Percentiles rank a stretch among this genome's conserved stretches.
Evolutionary conservation across 1,140 invertebrate genomes (phyloP).

Genomic region (Odontomachus brunneus): DNA sequence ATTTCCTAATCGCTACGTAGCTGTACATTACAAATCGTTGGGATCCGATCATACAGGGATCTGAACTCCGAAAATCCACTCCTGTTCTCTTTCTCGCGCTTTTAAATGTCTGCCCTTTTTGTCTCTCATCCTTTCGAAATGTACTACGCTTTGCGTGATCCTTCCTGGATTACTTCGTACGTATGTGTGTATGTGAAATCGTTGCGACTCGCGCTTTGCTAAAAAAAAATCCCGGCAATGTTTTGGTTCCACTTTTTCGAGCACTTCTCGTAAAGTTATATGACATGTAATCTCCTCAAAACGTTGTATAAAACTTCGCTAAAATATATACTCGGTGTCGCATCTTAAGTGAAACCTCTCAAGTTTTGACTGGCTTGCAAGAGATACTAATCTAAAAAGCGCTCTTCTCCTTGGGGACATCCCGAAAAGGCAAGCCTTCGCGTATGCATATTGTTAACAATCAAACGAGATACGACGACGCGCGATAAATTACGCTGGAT

Average conservation of each 20-base stretch:
- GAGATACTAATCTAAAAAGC: not conserved
- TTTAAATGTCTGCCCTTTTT: not conserved
- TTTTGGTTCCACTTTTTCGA: not conserved
- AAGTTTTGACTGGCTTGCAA: conserved; percentile 28
- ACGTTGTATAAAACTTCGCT: conserved; percentile 42
- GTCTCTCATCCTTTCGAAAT: conserved; percentile 40
- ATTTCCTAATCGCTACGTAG: conserved; percentile 66
- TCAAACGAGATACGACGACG: conserved; percentile 52
- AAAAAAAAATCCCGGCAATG: conserved; percentile 10
- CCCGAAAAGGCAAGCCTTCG: conserved; percentile 49
- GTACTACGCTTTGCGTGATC: conserved; percentile 32
- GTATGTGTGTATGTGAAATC: not conserved
- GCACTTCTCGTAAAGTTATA: not conserved
- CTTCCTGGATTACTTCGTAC: not conserved
- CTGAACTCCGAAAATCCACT: not conserved
- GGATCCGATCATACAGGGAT: conserved; percentile 70
- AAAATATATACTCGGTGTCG: conserved; percentile 27
- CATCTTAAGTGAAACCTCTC: conserved; percentile 10
- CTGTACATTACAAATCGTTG: conserved; percentile 74
- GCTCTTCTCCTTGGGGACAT: not conserved
- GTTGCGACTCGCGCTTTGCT: not conserved
- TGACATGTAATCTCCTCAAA: conserved; percentile 12
- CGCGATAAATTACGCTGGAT: conserved; percentile 50
- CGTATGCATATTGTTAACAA: conserved; percentile 45
- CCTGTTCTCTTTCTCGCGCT: not conserved